Conservation (phyloP, 2,888 invertebrate genomes). For the Zhuqinia jingwanae region DNA sequence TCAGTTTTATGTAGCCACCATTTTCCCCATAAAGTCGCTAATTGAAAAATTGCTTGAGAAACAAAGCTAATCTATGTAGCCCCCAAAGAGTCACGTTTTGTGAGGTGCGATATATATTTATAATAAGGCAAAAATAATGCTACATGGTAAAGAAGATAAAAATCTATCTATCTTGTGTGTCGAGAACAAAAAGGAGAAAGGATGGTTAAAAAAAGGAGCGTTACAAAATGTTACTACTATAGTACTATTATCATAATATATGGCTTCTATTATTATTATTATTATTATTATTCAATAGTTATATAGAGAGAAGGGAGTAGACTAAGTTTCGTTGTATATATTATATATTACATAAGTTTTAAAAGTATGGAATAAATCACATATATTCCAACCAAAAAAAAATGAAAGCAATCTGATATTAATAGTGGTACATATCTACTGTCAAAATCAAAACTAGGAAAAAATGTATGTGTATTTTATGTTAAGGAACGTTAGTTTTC, state of each 20-base stretch:
- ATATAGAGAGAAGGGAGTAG: too few relatives aligned
- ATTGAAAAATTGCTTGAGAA: slow-evolving; percentile 52
- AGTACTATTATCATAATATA: too few relatives aligned
- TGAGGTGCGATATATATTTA: slow-evolving; percentile 61
- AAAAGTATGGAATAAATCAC: too few relatives aligned
- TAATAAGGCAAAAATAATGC: slow-evolving; percentile 44
- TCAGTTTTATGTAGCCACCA: slow-evolving; percentile 69
- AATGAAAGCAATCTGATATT: too few relatives aligned
- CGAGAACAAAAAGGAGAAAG: slow-evolving; percentile 10
- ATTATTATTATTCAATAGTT: too few relatives aligned
- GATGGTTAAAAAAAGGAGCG: not conserved
- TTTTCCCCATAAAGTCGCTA: slow-evolving; percentile 51
- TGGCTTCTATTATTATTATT: too few relatives aligned
- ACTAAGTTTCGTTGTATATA: too few relatives aligned
- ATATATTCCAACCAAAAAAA: too few relatives aligned
- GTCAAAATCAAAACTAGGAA: too few relatives aligned
- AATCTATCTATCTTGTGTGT: not conserved
- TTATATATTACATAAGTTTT: too few relatives aligned
- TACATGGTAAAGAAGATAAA: too few relatives aligned
- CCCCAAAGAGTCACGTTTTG: slow-evolving; percentile 66
- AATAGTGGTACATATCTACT: too few relatives aligned
- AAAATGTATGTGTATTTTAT: not conserved
- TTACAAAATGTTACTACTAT: slow-evolving; percentile 11
- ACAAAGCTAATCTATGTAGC: slow-evolving; percentile 54
- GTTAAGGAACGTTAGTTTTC: slow-evolving; percentile 43